phyloP scores from a whole-genome alignment of 1,140 invertebrate genomes.

The Drosophila nikananu region DNA sequence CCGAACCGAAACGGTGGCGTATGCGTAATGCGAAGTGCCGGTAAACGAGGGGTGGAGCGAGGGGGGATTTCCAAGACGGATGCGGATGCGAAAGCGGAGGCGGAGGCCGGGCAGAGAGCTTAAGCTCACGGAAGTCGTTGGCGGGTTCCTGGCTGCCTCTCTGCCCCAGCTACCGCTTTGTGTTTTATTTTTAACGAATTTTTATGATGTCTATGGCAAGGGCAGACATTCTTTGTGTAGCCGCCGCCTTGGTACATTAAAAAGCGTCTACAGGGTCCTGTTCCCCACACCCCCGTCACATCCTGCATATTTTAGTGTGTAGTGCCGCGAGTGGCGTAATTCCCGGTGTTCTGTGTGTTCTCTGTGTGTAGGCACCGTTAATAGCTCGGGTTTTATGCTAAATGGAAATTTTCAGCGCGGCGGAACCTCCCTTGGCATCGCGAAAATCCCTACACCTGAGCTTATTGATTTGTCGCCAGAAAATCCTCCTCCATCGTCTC shows the following conservation, averaged over 20 bases:
- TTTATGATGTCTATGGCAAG: conserved; percentile 81
- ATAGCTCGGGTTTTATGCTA: conserved; percentile 77
- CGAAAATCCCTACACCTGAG: conserved; percentile 41
- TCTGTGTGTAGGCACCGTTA: conserved; percentile 47
- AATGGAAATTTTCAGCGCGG: conserved; percentile 76
- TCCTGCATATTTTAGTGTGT: conserved; percentile 77
- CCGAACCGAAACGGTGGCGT: conserved; percentile 65
- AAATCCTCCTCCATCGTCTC: conserved; percentile 4
- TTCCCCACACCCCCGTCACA: not conserved
- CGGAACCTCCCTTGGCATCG: too few relatives aligned
- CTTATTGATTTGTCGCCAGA: conserved; percentile 80
- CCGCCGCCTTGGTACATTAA: conserved; percentile 72
- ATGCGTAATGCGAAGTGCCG: conserved; percentile 79
- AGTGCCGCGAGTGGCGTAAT: conserved; percentile 78
- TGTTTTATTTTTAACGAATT: conserved; percentile 83
- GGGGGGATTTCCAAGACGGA: conserved; percentile 16
- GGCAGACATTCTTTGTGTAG: conserved; percentile 74
- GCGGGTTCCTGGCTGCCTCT: conserved; percentile 28
- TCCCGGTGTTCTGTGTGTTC: conserved; percentile 64
- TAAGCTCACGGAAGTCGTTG: conserved; percentile 75
- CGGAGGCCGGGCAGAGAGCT: conserved; percentile 31
- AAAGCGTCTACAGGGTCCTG: conserved; percentile 72
- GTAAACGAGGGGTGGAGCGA: conserved; percentile 59
- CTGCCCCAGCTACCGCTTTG: conserved; percentile 32
- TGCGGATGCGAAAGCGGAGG: not conserved